These are phyloP conservation scores for Dunckerocampus dactyliophorus DNA, from an alignment of 2,113 vertebrate genomes.

Conservation along the genomic window DNA sequence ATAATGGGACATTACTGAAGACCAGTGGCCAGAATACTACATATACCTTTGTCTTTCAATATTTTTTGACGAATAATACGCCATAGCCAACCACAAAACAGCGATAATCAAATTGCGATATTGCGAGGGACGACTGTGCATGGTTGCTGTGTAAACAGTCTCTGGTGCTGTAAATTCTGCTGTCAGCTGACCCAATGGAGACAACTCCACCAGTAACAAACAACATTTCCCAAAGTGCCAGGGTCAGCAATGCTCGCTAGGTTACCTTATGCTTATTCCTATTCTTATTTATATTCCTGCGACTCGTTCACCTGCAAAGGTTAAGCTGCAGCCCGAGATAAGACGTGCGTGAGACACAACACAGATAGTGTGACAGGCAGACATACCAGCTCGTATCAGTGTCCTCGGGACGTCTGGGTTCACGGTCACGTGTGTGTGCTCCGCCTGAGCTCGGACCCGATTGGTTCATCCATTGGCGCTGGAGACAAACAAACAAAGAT, in stretches of 20 bases:
- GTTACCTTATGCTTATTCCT: neutral
- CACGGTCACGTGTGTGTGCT: slow-evolving; percentile 21
- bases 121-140: no score
- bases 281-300: slow-evolving; percentile 12
- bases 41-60: no score
- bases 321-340: slow-evolving; percentile 13
- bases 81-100: no score
- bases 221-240: neutral
- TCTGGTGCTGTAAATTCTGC: neutral
- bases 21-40: no score
- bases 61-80: no score
- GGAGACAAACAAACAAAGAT: neutral
- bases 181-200: neutral
- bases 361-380: slow-evolving; percentile 6
- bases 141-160: no score
- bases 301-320: slow-evolving; percentile 7
- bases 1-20: no score
- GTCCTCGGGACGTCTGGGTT: slow-evolving; percentile 39
- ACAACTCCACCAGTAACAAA: no score
- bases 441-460: slow-evolving; percentile 25
- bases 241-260: neutral
- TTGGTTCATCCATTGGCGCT: slow-evolving; percentile 29
- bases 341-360: slow-evolving; percentile 18
- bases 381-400: slow-evolving; percentile 55
- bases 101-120: no score